Conservation (phyloP, 2,797 vertebrate genomes). For the Crenuchus spilurus region DNA sequence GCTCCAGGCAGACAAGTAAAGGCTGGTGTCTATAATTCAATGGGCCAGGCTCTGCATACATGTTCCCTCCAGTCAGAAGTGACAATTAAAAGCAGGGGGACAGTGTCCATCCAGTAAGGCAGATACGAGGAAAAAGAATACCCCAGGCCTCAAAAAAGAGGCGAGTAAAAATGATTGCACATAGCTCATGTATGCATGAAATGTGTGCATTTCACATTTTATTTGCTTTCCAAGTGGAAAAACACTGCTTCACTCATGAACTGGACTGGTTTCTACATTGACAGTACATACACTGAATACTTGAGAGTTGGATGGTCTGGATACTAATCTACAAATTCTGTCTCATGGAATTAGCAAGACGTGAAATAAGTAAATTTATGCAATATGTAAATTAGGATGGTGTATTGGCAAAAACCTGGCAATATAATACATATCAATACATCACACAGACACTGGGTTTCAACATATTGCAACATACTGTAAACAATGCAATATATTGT, state of each 20-base stretch:
- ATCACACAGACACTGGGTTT: too few relatives aligned
- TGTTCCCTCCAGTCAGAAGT: constrained; percentile 21
- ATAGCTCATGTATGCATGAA: constrained; percentile 2
- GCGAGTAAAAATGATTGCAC: constrained; percentile 18
- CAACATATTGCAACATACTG: too few relatives aligned
- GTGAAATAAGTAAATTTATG: too few relatives aligned
- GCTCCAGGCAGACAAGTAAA: constrained; percentile 43
- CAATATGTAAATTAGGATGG: too few relatives aligned
- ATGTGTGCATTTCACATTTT: neutral
- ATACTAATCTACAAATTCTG: too few relatives aligned
- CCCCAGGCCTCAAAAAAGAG: constrained; percentile 30
- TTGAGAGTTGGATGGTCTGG: neutral
- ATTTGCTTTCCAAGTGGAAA: neutral
- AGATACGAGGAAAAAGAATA: constrained; percentile 34
- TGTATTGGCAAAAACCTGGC: too few relatives aligned
- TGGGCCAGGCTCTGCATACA: constrained; percentile 33
- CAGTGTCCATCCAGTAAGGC: constrained; percentile 22
- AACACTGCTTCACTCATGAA: neutral
- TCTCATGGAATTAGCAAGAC: too few relatives aligned
- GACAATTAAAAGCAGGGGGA: constrained; percentile 43
- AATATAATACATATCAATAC: too few relatives aligned
- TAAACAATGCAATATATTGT: too few relatives aligned
- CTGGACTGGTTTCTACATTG: neutral
- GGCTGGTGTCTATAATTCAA: constrained; percentile 51
- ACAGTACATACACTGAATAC: too few relatives aligned